Conservation (phyloP, 2,888 invertebrate species). For the Tinea semifulvella region DNA sequence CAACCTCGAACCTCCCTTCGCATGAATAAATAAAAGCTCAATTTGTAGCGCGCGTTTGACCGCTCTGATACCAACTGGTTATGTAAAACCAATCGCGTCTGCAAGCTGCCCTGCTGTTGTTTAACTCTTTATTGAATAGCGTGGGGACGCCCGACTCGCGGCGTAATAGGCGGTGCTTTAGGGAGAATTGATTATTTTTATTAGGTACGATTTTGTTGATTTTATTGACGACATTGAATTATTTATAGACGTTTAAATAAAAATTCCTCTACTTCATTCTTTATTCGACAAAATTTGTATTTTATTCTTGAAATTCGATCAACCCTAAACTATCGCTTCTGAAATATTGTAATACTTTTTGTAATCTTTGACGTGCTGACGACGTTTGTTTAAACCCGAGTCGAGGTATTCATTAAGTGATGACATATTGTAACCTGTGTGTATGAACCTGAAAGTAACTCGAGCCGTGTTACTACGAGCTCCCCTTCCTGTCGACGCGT, state of each 20-base stretch:
- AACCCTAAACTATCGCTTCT: too few relatives aligned
- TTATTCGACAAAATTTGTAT: too few relatives aligned
- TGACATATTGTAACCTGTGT: conserved; percentile 4
- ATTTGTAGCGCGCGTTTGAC: conserved; percentile 55
- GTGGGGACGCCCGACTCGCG: conserved; percentile 20
- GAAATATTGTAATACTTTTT: too few relatives aligned
- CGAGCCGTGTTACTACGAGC: conserved; percentile 15
- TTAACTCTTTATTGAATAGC: conserved; percentile 29
- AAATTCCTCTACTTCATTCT: not conserved
- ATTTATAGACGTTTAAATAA: conserved; percentile 6
- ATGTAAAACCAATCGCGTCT: conserved; percentile 36
- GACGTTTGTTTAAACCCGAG: too few relatives aligned
- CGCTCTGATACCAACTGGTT: conserved; percentile 28
- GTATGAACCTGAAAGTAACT: conserved; percentile 10
- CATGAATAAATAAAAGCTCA: conserved; percentile 64
- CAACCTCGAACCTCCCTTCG: conserved; percentile 46
- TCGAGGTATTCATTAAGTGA: conserved; percentile 1
- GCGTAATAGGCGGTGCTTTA: conserved; percentile 10
- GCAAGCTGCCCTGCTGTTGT: conserved; percentile 29
- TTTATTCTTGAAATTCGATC: too few relatives aligned
- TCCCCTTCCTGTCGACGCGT: conserved; percentile 15
- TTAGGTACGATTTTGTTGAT: conserved; percentile 11
- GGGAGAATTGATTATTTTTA: conserved; percentile 20
- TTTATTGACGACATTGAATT: conserved; percentile 6
- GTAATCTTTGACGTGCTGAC: too few relatives aligned